Percentiles rank a stretch among this genome's conserved stretches.
These are phyloP conservation scores for Luperina testacea DNA, from an alignment of 2,888 invertebrate species.

Conservation along the genomic window DNA sequence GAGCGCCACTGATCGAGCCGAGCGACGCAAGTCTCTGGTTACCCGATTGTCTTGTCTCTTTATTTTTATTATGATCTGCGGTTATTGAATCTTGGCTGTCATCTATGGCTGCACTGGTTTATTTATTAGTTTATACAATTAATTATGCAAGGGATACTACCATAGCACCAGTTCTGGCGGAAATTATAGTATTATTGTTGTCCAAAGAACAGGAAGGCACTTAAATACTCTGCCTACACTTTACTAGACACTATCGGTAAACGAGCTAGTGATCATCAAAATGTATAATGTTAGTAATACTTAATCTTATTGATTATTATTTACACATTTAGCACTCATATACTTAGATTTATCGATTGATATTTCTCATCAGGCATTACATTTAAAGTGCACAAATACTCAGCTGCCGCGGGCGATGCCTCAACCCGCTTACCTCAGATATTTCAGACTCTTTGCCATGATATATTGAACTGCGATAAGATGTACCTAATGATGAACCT, in stretches of 20 bases:
- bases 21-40: conserved; percentile 36
- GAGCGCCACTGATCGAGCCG: conserved; percentile 43
- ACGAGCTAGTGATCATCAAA: neutral
- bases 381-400: conserved; percentile 52
- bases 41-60: conserved; percentile 33
- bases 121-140: neutral
- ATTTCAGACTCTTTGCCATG: conserved; percentile 32
- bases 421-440: conserved; percentile 44
- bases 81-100: conserved; percentile 35
- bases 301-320: conserved; percentile 28
- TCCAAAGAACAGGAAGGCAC: neutral
- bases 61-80: conserved; percentile 44
- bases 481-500: conserved; percentile 45
- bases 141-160: neutral
- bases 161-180: neutral
- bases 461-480: conserved; percentile 47
- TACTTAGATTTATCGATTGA: conserved; percentile 48
- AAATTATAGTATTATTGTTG: neutral
- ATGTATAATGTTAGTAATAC: conserved; percentile 3
- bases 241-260: neutral
- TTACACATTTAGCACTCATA: conserved; percentile 32
- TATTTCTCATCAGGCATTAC: conserved; percentile 54
- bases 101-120: conserved; percentile 1
- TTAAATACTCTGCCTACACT: neutral
- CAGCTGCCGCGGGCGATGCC: conserved; percentile 37